Evolutionary conservation across 2,888 invertebrate species (phyloP).

Genomic region (Petrolisthes cinctipes): DNA sequence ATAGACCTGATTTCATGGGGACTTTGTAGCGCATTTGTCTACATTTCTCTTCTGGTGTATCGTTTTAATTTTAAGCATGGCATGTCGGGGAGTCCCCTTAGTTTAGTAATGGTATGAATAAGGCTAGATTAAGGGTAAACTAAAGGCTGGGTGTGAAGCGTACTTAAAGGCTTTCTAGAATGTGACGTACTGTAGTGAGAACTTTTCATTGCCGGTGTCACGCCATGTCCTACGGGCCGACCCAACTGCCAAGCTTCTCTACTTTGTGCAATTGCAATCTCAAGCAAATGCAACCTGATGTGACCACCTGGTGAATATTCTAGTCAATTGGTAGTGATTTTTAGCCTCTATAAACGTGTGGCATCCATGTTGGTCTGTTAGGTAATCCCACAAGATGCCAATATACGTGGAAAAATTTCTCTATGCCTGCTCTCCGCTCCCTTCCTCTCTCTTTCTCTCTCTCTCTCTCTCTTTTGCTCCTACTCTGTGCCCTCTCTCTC

Average conservation of each 20-base stretch:
- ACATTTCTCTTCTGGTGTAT: background rate
- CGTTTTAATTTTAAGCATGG: background rate
- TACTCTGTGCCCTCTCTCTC: slow-evolving; percentile 34
- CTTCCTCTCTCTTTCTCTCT: slow-evolving; percentile 29
- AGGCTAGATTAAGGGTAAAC: background rate
- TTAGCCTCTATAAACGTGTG: background rate
- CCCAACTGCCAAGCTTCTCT: slow-evolving; percentile 45
- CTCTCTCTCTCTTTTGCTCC: slow-evolving; percentile 19
- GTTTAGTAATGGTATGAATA: background rate
- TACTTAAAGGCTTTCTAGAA: background rate
- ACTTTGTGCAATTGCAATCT: slow-evolving; percentile 44
- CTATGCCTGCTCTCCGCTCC: slow-evolving; percentile 19
- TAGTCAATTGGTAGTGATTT: background rate
- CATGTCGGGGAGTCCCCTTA: background rate
- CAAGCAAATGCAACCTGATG: slow-evolving; percentile 7
- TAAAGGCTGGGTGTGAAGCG: background rate
- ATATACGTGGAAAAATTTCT: slow-evolving; percentile 1
- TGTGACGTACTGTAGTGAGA: background rate
- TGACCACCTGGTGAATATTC: background rate
- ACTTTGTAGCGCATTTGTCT: background rate
- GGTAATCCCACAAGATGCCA: too few species aligned
- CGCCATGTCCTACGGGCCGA: slow-evolving; percentile 42
- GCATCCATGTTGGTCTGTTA: background rate
- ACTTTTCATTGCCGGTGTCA: background rate
- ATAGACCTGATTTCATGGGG: background rate